phyloP scores from a whole-genome alignment of 1,140 invertebrate species.

The Papilio dardanus region DNA sequence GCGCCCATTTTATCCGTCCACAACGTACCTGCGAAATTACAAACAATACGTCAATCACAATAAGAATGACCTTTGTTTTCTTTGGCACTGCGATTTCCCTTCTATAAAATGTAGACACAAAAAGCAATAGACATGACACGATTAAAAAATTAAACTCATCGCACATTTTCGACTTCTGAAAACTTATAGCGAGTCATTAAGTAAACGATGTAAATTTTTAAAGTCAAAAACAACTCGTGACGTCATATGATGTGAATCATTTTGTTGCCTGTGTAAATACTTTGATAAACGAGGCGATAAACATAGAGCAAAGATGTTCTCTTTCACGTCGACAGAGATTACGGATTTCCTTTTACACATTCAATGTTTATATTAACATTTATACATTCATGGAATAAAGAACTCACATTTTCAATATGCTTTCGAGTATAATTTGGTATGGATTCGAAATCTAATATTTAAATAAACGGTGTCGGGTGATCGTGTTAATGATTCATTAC shows the following conservation, averaged over 20 bases:
- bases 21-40: constrained; percentile 63
- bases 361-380: background rate
- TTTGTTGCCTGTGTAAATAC: constrained; percentile 2
- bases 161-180: background rate
- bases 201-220: background rate
- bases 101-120: background rate
- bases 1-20: constrained; percentile 46
- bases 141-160: background rate
- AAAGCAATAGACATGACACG: background rate
- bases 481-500: too few relatives aligned
- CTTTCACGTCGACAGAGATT: background rate
- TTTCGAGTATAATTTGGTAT: background rate
- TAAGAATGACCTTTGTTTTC: constrained; percentile 37
- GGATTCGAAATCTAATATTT: too few relatives aligned
- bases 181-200: background rate
- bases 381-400: background rate
- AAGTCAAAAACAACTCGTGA: background rate
- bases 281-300: constrained; percentile 16
- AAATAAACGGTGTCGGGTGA: too few relatives aligned
- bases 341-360: background rate
- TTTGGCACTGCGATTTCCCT: constrained; percentile 18
- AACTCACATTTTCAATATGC: background rate
- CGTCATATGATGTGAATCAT: background rate
- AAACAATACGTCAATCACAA: constrained; percentile 55
- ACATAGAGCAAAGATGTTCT: constrained; percentile 2